Evolutionary conservation across 2,888 invertebrate genomes (phyloP).

Genomic region (Cyrtodaria siliqua): DNA sequence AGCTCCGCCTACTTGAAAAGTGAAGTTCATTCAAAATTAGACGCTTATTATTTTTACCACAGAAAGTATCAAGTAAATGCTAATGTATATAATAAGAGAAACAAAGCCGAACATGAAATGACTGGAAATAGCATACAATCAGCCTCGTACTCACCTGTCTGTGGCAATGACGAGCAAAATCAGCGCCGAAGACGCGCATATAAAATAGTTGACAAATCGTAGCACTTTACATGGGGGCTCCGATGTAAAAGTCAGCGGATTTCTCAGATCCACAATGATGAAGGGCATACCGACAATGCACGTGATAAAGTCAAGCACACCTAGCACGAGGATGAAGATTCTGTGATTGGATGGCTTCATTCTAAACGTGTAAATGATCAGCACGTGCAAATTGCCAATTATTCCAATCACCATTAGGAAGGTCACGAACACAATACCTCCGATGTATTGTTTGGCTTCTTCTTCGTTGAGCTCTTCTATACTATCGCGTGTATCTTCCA

Average conservation of each 20-base stretch:
- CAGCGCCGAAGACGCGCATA: slow-evolving; percentile 40
- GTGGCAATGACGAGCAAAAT: slow-evolving; percentile 52
- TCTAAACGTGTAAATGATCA: slow-evolving; percentile 50
- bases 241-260: slow-evolving; percentile 55
- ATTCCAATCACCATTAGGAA: slow-evolving; percentile 59
- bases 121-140: too few relatives aligned
- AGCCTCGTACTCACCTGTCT: slow-evolving; percentile 41
- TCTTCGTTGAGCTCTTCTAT: slow-evolving; percentile 43
- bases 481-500: background rate
- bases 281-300: slow-evolving; percentile 65
- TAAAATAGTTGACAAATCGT: slow-evolving; percentile 61
- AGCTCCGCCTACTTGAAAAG: too few relatives aligned
- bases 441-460: slow-evolving; percentile 50
- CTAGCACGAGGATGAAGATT: slow-evolving; percentile 56
- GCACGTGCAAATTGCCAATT: slow-evolving; percentile 62
- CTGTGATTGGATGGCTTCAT: slow-evolving; percentile 63
- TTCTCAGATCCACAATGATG: slow-evolving; percentile 54
- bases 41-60: too few relatives aligned
- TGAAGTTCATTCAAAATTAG: too few relatives aligned
- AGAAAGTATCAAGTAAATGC: too few relatives aligned
- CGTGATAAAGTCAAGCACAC: slow-evolving; percentile 54
- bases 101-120: too few relatives aligned
- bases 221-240: slow-evolving; percentile 54
- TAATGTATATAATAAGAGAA: too few relatives aligned
- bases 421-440: slow-evolving; percentile 59